These are phyloP conservation scores for Ptychodera flava DNA, from an alignment of 35 echinoderm and acorn worm genomes.

Conservation along the genomic window DNA sequence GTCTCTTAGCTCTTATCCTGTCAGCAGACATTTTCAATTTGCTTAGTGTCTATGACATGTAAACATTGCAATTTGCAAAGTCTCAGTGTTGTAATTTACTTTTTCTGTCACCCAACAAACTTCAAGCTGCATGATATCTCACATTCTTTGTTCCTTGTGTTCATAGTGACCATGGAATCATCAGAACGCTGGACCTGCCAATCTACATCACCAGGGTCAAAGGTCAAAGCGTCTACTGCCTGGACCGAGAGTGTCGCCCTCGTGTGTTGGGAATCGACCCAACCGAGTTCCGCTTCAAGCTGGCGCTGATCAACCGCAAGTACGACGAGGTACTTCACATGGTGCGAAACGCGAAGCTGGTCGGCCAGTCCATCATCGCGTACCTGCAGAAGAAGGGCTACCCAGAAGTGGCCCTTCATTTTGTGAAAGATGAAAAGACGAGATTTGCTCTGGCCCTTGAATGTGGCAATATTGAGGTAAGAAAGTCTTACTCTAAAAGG, in stretches of 20 bases:
- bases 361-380: constrained; percentile 96
- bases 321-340: constrained; percentile 98
- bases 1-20: too few relatives aligned
- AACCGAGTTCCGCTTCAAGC: constrained; percentile 86
- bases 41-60: too few relatives aligned
- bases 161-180: constrained; percentile 90
- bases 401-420: constrained; percentile 93
- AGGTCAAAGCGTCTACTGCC: constrained; percentile 90
- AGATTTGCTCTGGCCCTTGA: constrained; percentile 88
- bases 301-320: constrained; percentile 89
- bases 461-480: constrained; percentile 94
- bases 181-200: constrained; percentile 87
- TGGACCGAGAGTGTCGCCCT: constrained; percentile 90
- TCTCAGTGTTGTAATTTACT: too few relatives aligned
- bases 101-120: too few relatives aligned
- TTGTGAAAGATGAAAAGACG: constrained; percentile 97
- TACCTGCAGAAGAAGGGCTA: constrained; percentile 99
- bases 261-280: constrained; percentile 90
- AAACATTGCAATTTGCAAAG: too few relatives aligned
- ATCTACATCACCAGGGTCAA: constrained; percentile 96
- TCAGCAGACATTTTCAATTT: too few relatives aligned
- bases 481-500: neutral
- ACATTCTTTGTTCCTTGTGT: neutral
- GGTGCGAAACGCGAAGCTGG: constrained; percentile 89
- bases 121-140: too few relatives aligned